phyloP scores from a whole-genome alignment of 2,888 invertebrate genomes.

The Synergus laeviventris region DNA sequence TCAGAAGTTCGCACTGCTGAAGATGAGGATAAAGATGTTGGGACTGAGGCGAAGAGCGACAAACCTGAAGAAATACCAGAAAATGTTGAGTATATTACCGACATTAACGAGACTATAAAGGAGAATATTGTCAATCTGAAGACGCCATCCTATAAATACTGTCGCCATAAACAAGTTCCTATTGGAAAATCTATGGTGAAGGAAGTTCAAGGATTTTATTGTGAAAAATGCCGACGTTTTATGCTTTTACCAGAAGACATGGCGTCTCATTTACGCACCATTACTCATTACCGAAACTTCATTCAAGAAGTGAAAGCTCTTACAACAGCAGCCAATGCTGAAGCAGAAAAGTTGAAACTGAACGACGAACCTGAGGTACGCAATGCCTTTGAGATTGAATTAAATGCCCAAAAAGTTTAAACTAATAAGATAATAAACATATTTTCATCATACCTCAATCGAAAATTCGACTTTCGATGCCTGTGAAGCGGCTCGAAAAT shows the following conservation, averaged over 20 bases:
- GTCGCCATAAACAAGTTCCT: conserved; percentile 69
- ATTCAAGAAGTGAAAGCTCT: conserved; percentile 70
- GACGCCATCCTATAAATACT: conserved; percentile 71
- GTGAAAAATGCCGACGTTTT: conserved; percentile 73
- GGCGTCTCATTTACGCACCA: conserved; percentile 70
- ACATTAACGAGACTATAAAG: conserved; percentile 67
- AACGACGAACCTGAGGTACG: conserved; percentile 62
- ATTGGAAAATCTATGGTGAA: conserved; percentile 72
- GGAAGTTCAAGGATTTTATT: conserved; percentile 70
- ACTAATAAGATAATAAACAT: neutral
- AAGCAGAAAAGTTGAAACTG: conserved; percentile 51
- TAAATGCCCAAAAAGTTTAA: neutral
- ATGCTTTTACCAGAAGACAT: conserved; percentile 72
- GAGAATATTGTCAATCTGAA: conserved; percentile 56
- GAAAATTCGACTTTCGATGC: too few species aligned
- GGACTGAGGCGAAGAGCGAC: conserved; percentile 73
- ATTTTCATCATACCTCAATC: too few species aligned
- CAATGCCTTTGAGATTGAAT: conserved; percentile 7
- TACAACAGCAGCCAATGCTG: conserved; percentile 58
- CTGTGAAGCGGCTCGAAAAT: too few species aligned
- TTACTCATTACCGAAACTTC: conserved; percentile 72
- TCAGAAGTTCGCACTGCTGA: conserved; percentile 78
- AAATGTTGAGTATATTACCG: conserved; percentile 67
- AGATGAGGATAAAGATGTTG: conserved; percentile 78
- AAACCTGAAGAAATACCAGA: conserved; percentile 67